phyloP scores from a whole-genome alignment of 2,797 vertebrate genomes.

The Falco peregrinus region DNA sequence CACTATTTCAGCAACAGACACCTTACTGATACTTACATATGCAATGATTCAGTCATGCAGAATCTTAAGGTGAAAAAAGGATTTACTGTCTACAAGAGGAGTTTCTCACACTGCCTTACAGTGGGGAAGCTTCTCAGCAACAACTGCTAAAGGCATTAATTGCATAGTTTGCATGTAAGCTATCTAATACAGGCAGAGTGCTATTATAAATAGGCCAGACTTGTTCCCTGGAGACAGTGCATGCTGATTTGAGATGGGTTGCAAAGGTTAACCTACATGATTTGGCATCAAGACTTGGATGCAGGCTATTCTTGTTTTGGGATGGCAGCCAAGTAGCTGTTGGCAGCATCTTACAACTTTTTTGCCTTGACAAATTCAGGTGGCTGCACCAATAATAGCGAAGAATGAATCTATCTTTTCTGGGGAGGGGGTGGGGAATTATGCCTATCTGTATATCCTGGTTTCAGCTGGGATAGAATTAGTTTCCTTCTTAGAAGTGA shows the following conservation, averaged over 20 bases:
- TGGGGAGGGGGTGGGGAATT: not conserved
- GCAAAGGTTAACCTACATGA: conserved; percentile 51
- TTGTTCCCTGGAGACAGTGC: not conserved
- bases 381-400: not conserved
- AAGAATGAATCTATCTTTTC: not conserved
- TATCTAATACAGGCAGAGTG: not conserved
- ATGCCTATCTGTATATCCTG: not conserved
- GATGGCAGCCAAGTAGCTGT: conserved; percentile 31
- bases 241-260: conserved; percentile 14
- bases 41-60: not conserved
- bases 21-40: not conserved
- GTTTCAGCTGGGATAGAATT: too few relatives aligned
- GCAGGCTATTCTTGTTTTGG: not conserved
- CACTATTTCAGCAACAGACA: not conserved
- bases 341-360: conserved; percentile 38
- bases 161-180: conserved; percentile 12
- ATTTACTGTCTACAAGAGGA: not conserved
- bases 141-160: conserved; percentile 23
- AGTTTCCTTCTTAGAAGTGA: too few relatives aligned
- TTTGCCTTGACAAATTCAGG: conserved; percentile 9
- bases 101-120: conserved; percentile 13
- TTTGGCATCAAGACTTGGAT: conserved; percentile 25
- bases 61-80: not conserved
- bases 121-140: conserved; percentile 1
- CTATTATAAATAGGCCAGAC: conserved; percentile 37